A percentile compares a stretch with the other conserved stretches of the same genome.
Conservation (phyloP, 2,888 invertebrate species). For the Pristionchus exspectatus region DNA sequence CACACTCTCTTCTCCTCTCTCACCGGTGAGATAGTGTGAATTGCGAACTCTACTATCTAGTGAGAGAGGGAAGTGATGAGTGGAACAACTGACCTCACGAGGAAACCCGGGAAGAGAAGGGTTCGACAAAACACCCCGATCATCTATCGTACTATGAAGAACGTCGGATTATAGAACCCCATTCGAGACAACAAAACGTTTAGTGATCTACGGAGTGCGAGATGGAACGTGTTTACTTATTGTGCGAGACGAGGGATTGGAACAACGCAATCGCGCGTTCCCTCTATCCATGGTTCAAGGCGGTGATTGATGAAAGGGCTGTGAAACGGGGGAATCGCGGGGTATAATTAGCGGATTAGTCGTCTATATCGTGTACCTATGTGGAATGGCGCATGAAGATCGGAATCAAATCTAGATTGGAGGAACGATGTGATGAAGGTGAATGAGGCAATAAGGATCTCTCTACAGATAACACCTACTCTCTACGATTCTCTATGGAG, state of each 20-base stretch:
- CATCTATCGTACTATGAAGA: neutral
- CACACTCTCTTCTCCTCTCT: neutral
- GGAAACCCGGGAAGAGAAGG: neutral
- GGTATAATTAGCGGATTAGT: neutral
- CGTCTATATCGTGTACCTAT: neutral
- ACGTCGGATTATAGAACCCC: neutral
- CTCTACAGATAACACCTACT: neutral
- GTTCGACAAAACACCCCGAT: neutral
- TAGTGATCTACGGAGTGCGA: neutral
- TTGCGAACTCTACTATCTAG: neutral
- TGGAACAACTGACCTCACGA: slow-evolving; percentile 31
- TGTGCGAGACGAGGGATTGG: neutral
- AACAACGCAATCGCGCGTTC: neutral
- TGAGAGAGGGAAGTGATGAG: neutral
- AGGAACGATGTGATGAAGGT: neutral
- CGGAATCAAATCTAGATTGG: neutral
- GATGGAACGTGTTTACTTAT: slow-evolving; percentile 22
- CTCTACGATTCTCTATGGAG: neutral
- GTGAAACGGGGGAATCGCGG: neutral
- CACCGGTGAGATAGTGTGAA: too few species aligned
- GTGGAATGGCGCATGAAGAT: neutral
- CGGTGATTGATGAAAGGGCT: neutral
- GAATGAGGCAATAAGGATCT: neutral
- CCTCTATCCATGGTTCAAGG: neutral
- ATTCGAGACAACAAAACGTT: neutral